Conservation (phyloP, 2,797 vertebrate genomes). For the Zalophus californianus region DNA sequence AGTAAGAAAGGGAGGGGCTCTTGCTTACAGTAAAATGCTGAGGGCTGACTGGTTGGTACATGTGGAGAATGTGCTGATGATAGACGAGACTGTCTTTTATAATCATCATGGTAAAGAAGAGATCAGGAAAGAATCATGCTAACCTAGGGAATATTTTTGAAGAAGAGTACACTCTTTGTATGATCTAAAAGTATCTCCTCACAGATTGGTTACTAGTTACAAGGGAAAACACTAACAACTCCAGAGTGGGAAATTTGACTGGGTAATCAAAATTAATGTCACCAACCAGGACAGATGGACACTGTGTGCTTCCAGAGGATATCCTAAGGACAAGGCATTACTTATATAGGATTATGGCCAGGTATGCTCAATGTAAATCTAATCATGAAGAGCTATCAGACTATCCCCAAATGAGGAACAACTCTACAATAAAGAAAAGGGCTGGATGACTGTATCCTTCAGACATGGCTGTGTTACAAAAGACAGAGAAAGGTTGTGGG, state of each 20-base stretch:
- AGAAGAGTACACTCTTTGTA: neutral
- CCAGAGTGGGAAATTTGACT: neutral
- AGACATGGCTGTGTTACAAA: neutral
- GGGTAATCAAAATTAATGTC: conserved; percentile 28
- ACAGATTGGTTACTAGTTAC: neutral
- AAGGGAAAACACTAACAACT: neutral
- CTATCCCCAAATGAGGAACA: neutral
- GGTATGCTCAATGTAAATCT: neutral
- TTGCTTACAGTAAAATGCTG: neutral
- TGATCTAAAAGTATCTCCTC: neutral
- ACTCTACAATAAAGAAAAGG: neutral
- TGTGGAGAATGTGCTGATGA: neutral
- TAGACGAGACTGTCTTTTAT: neutral
- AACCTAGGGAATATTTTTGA: neutral
- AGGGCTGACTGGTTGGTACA: neutral
- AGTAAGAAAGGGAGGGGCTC: conserved; percentile 32
- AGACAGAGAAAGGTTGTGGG: neutral
- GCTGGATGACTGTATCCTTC: neutral
- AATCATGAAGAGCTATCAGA: neutral
- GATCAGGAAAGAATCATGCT: neutral
- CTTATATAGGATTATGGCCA: neutral
- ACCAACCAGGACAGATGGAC: neutral
- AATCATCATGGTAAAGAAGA: neutral
- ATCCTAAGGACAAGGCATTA: neutral
- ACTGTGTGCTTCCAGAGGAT: neutral